These are phyloP conservation scores for Papilio xuthus DNA, from an alignment of 1,140 invertebrate species.

Conservation along the genomic window DNA sequence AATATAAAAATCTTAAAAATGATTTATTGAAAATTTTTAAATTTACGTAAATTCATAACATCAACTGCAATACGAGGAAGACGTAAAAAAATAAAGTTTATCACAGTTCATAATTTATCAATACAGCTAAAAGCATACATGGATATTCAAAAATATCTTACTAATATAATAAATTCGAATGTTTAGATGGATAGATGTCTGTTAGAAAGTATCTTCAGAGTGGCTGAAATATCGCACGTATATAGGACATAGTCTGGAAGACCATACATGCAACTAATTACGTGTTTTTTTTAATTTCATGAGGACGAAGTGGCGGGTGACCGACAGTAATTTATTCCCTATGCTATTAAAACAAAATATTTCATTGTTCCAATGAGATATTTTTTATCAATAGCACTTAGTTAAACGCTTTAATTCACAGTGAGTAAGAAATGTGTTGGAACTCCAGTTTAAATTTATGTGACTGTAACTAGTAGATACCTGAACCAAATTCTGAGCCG, in stretches of 20 bases:
- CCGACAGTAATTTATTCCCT: neutral
- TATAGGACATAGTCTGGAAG: no score
- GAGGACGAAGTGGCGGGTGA: no score
- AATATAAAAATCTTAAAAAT: neutral
- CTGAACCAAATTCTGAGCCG: constrained; percentile 54
- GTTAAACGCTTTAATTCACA: neutral
- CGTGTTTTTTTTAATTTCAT: no score
- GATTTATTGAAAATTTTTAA: neutral
- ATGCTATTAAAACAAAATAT: neutral
- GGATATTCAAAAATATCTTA: neutral
- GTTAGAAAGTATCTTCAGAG: no score
- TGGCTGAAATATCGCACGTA: no score
- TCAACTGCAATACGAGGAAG: neutral
- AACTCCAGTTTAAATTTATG: constrained; percentile 21
- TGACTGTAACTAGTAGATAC: constrained; percentile 50
- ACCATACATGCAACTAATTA: no score
- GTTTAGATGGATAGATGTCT: no score
- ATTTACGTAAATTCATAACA: neutral
- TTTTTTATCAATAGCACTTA: neutral
- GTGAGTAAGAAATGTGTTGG: neutral
- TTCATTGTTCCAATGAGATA: neutral
- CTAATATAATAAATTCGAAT: no score
- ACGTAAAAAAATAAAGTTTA: neutral
- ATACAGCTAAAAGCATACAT: neutral
- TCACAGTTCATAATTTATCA: neutral